Conservation (phyloP, 2,797 vertebrate species). For the Hydrocynus forskahlii region DNA sequence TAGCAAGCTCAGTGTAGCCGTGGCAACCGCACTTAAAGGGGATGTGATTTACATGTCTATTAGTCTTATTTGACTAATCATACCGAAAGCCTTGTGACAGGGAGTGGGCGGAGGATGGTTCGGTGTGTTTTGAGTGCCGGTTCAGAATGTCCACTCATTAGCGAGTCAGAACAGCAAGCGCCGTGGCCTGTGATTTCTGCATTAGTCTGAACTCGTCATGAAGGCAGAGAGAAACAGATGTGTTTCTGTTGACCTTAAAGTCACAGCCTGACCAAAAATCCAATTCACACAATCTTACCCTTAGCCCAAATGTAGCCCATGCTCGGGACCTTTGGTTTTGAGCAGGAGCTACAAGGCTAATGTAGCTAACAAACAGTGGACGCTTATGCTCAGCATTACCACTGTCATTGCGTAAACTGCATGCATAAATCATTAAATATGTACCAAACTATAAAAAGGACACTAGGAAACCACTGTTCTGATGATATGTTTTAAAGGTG, state of each 20-base stretch:
- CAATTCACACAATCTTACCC: too few species aligned
- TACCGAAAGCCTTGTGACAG: conserved; percentile 7
- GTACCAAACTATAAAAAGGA: too few species aligned
- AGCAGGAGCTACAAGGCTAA: too few species aligned
- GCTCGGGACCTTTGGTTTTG: too few species aligned
- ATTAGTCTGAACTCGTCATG: not conserved
- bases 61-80: conserved; percentile 37
- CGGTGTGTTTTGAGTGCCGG: not conserved
- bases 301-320: too few species aligned
- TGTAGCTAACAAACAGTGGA: too few species aligned
- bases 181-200: not conserved
- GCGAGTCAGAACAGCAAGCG: not conserved
- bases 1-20: conserved; percentile 48
- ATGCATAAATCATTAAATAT: too few species aligned
- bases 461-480: too few species aligned
- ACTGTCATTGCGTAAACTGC: too few species aligned
- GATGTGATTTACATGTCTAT: conserved; percentile 47
- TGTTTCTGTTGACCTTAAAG: not conserved
- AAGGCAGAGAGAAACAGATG: not conserved
- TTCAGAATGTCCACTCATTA: conserved; percentile 1
- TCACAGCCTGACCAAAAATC: not conserved
- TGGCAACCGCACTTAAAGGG: conserved; percentile 42
- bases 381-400: too few species aligned
- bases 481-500: too few species aligned
- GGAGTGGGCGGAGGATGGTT: conserved; percentile 37